Base-by-base conservation (phyloP, 2,888 invertebrate species). In the Panopea generosa region DNA sequence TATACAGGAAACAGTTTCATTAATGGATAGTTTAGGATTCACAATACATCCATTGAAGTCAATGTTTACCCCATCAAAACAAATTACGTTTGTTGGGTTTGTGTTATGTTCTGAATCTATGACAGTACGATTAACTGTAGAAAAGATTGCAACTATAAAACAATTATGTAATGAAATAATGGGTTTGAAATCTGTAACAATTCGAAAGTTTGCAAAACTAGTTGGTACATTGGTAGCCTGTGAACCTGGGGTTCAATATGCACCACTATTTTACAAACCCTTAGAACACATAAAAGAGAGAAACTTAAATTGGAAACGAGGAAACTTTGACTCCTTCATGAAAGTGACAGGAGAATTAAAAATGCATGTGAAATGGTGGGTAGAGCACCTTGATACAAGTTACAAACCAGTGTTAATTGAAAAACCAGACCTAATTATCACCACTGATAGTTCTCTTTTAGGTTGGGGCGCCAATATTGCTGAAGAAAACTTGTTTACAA, bases 21-120 rank as follows among this genome's bases (percentile, higher is more conserved):
- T 72, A 14, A 49, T 83, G 33, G 78, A 73, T 33, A 53, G 45
- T 9, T 53, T 80, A 43, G 83, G 83, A 2, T 63, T 83, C 16
- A 67, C 69, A 1, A 53, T 83, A 16, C 63, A 83, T 57, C 61
- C 74, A 14, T 38, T 63, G 20, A 83, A 83, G 49, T 83, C 80
- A 29, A 50, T 68, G 1, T 33, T 77, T 9, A 1, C 27, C n/a
- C 80, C 83, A 0, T 40, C 62, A 18, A 62, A 81, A 56, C 11
- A 49, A 18, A 62, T 83, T 11, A 27, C n/a, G 9, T 81, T 73
- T 26, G 45, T 70, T 14, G 70, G 70, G 1, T 61, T 61, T 43
- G 16, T 60, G 0, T 14, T 69, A 1, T 62, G 62, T 33, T 70
- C 70, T 2, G 57, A 57, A 38, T 57, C 56, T 6, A 70, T 70